Conservation (phyloP, 1,140 invertebrate genomes). For the Chrysomallon squamiferum region DNA sequence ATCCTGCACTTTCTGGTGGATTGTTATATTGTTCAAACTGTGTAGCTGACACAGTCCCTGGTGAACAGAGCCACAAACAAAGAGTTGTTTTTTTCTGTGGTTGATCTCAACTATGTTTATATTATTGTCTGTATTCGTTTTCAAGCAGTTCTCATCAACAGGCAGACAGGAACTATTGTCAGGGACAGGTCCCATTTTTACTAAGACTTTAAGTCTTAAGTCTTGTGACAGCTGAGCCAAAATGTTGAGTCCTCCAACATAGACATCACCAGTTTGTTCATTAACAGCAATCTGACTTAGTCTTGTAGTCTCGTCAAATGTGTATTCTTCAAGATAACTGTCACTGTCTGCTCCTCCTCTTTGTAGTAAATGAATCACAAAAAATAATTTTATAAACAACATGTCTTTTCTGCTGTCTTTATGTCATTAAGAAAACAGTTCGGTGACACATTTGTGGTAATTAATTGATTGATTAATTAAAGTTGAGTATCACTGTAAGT, state of each 20-base stretch:
- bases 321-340: no score
- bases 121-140: conserved; percentile 6
- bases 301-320: not conserved
- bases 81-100: conserved; percentile 18
- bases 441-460: no score
- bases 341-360: no score
- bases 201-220: conserved; percentile 2
- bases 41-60: conserved; percentile 26
- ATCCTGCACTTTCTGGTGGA: not conserved
- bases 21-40: conserved; percentile 8
- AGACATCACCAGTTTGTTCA: conserved; percentile 11
- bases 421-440: no score
- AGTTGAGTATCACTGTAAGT: no score
- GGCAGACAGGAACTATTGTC: conserved; percentile 24
- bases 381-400: no score
- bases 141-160: not conserved
- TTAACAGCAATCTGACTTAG: not conserved
- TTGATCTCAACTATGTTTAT: conserved; percentile 25
- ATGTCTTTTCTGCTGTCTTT: no score
- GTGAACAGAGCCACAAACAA: conserved; percentile 28
- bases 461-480: no score
- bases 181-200: conserved; percentile 11
- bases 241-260: conserved; percentile 27
- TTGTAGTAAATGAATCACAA: no score
- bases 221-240: conserved; percentile 21